Conservation (phyloP, 1,140 invertebrate species). For the Riptortus pedestris region DNA sequence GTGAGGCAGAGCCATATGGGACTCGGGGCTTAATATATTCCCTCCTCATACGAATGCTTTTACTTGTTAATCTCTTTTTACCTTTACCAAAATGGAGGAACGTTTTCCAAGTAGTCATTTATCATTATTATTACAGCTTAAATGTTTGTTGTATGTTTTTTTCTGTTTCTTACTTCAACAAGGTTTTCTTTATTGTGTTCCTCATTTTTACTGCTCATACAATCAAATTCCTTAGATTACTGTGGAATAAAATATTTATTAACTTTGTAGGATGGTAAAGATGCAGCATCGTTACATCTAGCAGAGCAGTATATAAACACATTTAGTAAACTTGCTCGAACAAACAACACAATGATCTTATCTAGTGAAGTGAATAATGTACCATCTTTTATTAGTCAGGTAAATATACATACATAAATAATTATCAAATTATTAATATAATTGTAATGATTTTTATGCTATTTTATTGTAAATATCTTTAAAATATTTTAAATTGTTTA, state of each 20-base stretch:
- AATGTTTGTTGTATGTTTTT: too few relatives aligned
- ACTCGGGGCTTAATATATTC: too few relatives aligned
- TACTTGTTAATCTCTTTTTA: too few relatives aligned
- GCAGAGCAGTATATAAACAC: conserved; percentile 93
- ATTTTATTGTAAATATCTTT: background rate
- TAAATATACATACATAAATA: conserved; percentile 36
- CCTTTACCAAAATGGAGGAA: too few relatives aligned
- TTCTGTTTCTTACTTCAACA: background rate
- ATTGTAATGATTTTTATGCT: background rate
- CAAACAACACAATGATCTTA: conserved; percentile 87
- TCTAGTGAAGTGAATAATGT: conserved; percentile 84
- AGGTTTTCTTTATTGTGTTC: background rate
- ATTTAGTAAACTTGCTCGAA: conserved; percentile 85
- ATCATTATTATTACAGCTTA: too few relatives aligned
- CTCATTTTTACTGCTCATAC: background rate
- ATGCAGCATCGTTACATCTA: conserved; percentile 82
- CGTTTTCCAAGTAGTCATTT: too few relatives aligned
- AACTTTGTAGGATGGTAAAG: conserved; percentile 61
- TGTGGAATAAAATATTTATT: too few relatives aligned
- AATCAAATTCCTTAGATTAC: too few relatives aligned
- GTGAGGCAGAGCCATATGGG: too few relatives aligned
- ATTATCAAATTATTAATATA: background rate
- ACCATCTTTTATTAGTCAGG: conserved; percentile 72
- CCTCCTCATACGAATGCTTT: too few relatives aligned
- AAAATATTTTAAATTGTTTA: background rate